Base-by-base conservation (phyloP, 30 jellyfish, hydroid and myxozoan genomes). In the Pelagia noctiluca region DNA sequence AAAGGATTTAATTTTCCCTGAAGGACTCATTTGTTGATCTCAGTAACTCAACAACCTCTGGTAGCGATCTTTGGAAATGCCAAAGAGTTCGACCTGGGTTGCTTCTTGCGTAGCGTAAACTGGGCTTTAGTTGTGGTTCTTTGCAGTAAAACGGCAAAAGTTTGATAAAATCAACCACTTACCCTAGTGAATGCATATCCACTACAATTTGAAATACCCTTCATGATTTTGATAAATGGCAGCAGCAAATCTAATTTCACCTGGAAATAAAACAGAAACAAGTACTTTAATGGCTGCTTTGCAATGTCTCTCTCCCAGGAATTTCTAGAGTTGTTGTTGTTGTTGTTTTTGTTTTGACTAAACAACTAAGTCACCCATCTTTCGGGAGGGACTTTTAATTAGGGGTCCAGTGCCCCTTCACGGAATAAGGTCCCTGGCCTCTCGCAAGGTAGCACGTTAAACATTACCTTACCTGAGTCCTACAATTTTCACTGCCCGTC, bases 171-270 rank as follows among this genome's bases (percentile, higher is more conserved):
- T 13, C 1, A 13, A 53, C 8, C 21, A 34, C 84, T 12, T 65
- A 80, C 90, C 90, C 90, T 80, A 8, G 81, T 54, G 47, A 65
- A 80, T 19, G 90, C 70, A 35, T 38, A 72, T 2, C 79, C 90
- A 65, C 84, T 54, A 49, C 90, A 80, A 13, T 35, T 80, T 19
- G 90, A 65, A 42, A 80, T 23, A 18, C 90, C 90, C 11, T 65
- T 53, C 82, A 49, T 80, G 52, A 49, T 80, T 47, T 50, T 80
- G 12, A 80, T 13, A 46, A 80, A 80, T 13, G 90, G 90, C 33
- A 64, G 49, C 10, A 80, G 78, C 11, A 80, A 26, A 22, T 80
- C 90, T 23, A 65, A 69, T 50, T 64, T 80, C 28, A 66, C 37
- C 90, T 80, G 21, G 16, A 8, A 8, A 52, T 10, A 52, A 19